Conservation (phyloP, 1,140 invertebrate genomes). For the Pogonomyrmex californicus region DNA sequence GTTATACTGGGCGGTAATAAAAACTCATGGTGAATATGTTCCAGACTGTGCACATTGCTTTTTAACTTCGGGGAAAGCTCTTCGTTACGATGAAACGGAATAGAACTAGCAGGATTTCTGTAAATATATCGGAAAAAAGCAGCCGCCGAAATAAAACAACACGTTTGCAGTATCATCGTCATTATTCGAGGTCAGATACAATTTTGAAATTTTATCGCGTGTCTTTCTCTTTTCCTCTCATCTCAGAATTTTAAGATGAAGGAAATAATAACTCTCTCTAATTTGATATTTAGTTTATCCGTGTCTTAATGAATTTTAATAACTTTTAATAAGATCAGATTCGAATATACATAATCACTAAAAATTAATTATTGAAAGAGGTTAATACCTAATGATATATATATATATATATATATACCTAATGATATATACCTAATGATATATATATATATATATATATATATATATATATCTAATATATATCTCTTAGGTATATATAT, state of each 20-base stretch:
- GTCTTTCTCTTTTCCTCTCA: background rate
- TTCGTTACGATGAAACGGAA: conserved; percentile 44
- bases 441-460: background rate
- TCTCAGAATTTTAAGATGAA: background rate
- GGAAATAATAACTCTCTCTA: background rate
- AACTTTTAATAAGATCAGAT: background rate
- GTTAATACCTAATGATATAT: background rate
- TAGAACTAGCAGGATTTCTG: conserved; percentile 40
- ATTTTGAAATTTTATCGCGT: background rate
- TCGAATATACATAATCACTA: background rate
- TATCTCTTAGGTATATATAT: too few relatives aligned
- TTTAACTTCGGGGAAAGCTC: conserved; percentile 45
- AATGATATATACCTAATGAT: too few relatives aligned
- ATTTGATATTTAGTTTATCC: too few relatives aligned
- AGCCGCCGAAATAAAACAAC: conserved; percentile 36
- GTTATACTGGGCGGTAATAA: conserved; percentile 42
- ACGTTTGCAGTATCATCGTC: conserved; percentile 7
- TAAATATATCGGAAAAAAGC: conserved; percentile 26
- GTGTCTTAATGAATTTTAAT: background rate
- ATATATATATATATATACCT: background rate
- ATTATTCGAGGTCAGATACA: background rate
- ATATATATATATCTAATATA: too few relatives aligned
- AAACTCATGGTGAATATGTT: conserved; percentile 55
- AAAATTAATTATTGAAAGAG: conserved; percentile 1
- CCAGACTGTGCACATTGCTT: conserved; percentile 22